These are phyloP conservation scores for Sylvia atricapilla DNA, from an alignment of 2,113 vertebrate genomes.

Conservation along the genomic window DNA sequence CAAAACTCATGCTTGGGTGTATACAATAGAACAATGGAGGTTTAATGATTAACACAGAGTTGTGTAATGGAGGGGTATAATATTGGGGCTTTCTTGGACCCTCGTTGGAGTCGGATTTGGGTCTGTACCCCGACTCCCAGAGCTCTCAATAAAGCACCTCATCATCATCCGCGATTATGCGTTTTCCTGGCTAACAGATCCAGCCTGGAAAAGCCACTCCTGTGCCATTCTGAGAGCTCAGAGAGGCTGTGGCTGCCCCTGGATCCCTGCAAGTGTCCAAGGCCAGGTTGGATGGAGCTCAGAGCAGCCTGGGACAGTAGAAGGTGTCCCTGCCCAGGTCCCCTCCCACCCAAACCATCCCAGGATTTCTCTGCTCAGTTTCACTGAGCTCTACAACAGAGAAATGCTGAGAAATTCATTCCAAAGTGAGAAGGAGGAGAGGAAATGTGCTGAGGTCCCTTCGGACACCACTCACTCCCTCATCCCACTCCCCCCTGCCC, in stretches of 20 bases:
- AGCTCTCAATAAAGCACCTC: no score
- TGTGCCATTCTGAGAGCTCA: neutral
- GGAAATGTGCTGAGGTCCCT: neutral
- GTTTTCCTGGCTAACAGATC: neutral
- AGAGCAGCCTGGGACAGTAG: accelerated
- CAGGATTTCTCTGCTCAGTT: neutral
- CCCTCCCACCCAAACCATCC: neutral
- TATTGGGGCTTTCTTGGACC: no score
- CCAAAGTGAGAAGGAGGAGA: neutral
- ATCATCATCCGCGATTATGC: no score
- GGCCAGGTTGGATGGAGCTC: accelerated
- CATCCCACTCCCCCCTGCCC: neutral
- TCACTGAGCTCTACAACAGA: neutral
- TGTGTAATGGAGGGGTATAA: no score
- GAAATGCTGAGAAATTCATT: neutral
- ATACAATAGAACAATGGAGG: no score
- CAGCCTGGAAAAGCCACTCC: neutral
- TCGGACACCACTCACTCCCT: neutral
- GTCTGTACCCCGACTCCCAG: no score
- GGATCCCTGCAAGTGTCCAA: neutral
- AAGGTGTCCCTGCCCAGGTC: neutral
- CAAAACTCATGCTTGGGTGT: no score
- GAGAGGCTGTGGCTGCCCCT: neutral
- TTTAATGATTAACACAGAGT: no score
- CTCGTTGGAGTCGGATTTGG: no score